These are phyloP conservation scores for Sprattus sprattus DNA, from an alignment of 2,113 vertebrate genomes.

Conservation along the genomic window DNA sequence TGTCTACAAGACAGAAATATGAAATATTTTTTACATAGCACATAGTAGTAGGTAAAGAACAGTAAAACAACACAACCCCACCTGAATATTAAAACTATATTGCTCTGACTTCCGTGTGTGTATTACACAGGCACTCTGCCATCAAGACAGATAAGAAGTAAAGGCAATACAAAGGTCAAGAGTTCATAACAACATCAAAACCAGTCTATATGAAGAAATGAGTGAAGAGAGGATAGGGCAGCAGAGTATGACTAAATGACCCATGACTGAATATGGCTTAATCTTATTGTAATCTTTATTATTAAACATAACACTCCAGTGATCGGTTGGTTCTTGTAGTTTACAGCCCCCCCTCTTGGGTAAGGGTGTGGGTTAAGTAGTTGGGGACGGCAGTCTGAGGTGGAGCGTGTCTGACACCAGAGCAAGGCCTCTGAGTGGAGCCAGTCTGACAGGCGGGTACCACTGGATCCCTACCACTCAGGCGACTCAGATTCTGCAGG, in stretches of 20 bases:
- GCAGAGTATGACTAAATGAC: no score
- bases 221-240: no score
- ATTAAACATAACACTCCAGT: neutral
- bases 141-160: neutral
- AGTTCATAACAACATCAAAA: neutral
- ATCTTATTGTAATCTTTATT: no score
- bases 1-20: neutral
- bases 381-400: neutral
- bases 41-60: no score
- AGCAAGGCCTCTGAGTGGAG: conserved; percentile 1
- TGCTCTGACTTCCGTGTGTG: no score
- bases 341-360: neutral
- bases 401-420: neutral
- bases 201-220: no score
- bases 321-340: neutral
- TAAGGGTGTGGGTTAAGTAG: neutral
- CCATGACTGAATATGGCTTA: no score
- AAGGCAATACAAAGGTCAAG: neutral
- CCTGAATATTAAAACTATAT: no score
- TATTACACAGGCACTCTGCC: no score
- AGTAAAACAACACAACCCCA: no score
- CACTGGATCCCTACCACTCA: neutral
- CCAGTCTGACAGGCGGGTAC: neutral
- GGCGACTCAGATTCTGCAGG: neutral
- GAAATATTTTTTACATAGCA: neutral